A percentile compares a stretch with the other conserved stretches of the same genome.
phyloP scores from a whole-genome alignment of 2,113 vertebrate genomes.

The Hymenochirus boettgeri region DNA sequence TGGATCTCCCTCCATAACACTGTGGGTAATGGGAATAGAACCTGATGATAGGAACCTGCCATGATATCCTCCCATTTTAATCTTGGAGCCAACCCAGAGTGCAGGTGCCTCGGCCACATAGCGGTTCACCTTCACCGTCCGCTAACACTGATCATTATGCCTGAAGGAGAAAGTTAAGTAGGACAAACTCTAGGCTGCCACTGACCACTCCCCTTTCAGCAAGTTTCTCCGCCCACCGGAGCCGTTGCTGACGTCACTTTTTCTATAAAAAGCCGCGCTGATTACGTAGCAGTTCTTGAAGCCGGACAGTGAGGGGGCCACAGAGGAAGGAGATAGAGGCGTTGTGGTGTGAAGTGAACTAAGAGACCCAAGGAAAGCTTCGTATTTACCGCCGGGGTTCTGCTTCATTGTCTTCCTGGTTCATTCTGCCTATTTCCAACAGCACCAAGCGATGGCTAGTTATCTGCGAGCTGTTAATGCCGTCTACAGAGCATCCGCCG shows the following conservation, averaged over 20 bases:
- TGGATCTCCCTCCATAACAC: no score
- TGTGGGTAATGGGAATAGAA: no score
- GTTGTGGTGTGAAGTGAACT: not conserved
- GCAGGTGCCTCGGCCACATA: not conserved
- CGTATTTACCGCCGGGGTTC: not conserved
- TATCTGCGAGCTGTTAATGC: slow-evolving; percentile 46
- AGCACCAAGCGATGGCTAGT: slow-evolving; percentile 40
- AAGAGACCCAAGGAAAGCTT: not conserved
- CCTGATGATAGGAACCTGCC: not conserved
- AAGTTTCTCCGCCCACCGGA: not conserved
- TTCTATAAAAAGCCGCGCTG: slow-evolving; percentile 26
- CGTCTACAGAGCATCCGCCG: slow-evolving; percentile 44
- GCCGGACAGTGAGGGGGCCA: slow-evolving; percentile 28
- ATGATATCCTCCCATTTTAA: not conserved
- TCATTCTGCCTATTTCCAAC: not conserved
- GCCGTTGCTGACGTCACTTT: slow-evolving; percentile 10
- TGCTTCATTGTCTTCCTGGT: not conserved
- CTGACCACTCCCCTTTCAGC: not conserved
- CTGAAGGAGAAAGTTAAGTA: slow-evolving; percentile 36
- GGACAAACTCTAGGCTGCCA: not conserved
- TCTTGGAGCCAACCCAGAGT: not conserved
- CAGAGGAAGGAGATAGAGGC: not conserved
- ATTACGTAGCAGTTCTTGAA: slow-evolving; percentile 37
- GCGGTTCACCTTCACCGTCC: not conserved
- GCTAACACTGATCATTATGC: not conserved